Evolutionary conservation across 1,140 invertebrate species (phyloP).

Genomic region (Achatina immaculata): DNA sequence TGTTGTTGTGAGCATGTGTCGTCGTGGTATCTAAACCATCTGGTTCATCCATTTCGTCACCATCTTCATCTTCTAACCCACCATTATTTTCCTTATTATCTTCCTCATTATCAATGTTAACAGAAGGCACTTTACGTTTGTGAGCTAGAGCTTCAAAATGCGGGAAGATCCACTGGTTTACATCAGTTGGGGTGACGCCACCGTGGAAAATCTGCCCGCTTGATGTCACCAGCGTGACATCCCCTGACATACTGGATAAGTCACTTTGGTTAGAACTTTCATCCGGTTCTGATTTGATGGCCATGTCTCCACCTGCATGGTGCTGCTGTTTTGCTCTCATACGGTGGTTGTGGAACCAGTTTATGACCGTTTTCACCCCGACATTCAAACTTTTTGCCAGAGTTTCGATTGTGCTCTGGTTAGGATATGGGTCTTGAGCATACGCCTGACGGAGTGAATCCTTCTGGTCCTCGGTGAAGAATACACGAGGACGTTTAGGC

Average conservation of each 20-base stretch:
- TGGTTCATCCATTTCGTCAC: constrained; percentile 47
- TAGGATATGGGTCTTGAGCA: constrained; percentile 95
- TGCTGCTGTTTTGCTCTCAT: constrained; percentile 89
- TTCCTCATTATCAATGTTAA: constrained; percentile 49
- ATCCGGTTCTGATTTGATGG: constrained; percentile 57
- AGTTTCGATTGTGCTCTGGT: constrained; percentile 94
- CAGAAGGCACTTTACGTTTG: constrained; percentile 41
- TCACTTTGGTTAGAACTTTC: constrained; percentile 69
- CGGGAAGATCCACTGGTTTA: constrained; percentile 68
- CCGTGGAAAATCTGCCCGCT: constrained; percentile 30
- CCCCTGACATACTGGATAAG: constrained; percentile 67
- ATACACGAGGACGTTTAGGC: constrained; percentile 78
- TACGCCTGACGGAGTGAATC: constrained; percentile 94
- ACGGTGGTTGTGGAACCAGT: constrained; percentile 99
- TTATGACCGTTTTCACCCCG: constrained; percentile 91
- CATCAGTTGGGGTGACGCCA: constrained; percentile 41
- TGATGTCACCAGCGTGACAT: constrained; percentile 40
- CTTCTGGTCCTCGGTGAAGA: constrained; percentile 98
- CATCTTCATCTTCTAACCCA: constrained; percentile 43
- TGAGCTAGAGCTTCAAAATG: constrained; percentile 62
- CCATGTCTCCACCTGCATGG: constrained; percentile 45
- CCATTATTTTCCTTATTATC: constrained; percentile 55
- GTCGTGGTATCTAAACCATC: constrained; percentile 41
- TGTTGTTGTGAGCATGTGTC: constrained; percentile 21
- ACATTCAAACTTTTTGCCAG: constrained; percentile 90